Conservation (phyloP, 2,888 invertebrate genomes). For the Eupithecia centaureata region DNA sequence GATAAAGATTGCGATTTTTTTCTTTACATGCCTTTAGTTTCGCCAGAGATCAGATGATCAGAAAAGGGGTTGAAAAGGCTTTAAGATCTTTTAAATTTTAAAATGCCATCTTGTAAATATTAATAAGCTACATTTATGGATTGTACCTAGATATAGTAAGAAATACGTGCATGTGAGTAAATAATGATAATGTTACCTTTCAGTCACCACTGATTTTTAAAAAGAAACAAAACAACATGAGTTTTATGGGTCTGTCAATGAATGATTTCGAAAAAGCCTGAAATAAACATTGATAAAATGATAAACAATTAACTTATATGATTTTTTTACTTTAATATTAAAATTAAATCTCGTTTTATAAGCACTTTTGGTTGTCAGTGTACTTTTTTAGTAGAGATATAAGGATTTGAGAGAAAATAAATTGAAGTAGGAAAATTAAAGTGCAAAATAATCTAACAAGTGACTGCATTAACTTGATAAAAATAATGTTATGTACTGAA, state of each 20-base stretch:
- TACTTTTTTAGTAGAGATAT: slow-evolving; percentile 13
- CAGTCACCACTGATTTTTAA: slow-evolving; percentile 66
- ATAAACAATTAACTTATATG: neutral
- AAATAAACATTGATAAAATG: slow-evolving; percentile 49
- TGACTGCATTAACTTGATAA: slow-evolving; percentile 50
- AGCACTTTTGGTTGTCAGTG: slow-evolving; percentile 29
- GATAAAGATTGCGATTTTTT: neutral
- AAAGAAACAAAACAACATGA: slow-evolving; percentile 52
- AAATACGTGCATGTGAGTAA: slow-evolving; percentile 36
- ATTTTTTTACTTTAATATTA: neutral
- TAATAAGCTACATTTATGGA: neutral
- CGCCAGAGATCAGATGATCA: no score
- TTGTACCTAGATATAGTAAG: slow-evolving; percentile 6
- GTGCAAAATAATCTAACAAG: slow-evolving; percentile 67
- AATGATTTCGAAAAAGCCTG: slow-evolving; percentile 66
- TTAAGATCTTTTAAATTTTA: neutral
- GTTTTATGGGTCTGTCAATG: slow-evolving; percentile 60
- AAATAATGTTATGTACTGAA: neutral
- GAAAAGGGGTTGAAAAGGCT: neutral
- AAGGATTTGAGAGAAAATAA: neutral
- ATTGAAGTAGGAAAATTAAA: slow-evolving; percentile 43
- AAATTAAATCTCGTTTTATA: neutral
- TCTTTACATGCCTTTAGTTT: no score
- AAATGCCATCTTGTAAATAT: neutral
- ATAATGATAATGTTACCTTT: slow-evolving; percentile 65